A percentile compares a stretch with the other conserved stretches of the same genome.
Evolutionary conservation across 2,113 vertebrate genomes (phyloP).

Genomic region (Heptranchias perlo): DNA sequence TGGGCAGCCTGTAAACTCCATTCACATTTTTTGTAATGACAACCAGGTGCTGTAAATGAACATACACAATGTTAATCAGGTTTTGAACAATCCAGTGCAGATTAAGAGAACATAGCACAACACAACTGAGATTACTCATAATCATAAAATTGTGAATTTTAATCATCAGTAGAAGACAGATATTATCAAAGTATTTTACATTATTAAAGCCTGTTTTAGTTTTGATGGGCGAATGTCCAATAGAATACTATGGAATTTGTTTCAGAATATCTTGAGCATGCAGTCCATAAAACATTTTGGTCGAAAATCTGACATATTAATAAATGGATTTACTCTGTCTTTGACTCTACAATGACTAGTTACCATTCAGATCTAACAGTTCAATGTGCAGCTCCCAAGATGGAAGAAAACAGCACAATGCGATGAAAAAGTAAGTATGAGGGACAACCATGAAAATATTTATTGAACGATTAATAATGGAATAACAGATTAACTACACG

Average conservation of each 20-base stretch:
- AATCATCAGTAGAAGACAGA: not conserved
- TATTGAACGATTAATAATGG: slow-evolving; percentile 34
- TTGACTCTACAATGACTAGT: not conserved
- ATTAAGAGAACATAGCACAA: not conserved
- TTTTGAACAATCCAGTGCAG: slow-evolving; percentile 1
- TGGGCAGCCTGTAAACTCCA: slow-evolving; percentile 61
- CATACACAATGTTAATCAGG: slow-evolving; percentile 37
- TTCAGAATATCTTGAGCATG: not conserved
- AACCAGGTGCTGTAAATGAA: slow-evolving; percentile 68
- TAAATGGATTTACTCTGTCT: not conserved
- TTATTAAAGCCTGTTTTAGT: not conserved
- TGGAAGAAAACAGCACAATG: slow-evolving; percentile 22
- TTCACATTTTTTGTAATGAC: slow-evolving; percentile 66
- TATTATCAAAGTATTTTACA: not conserved
- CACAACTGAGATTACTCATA: not conserved
- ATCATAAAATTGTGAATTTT: not conserved
- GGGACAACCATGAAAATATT: slow-evolving; percentile 24
- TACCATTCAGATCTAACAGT: not conserved
- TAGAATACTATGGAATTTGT: not conserved
- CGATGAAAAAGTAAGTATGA: not conserved
- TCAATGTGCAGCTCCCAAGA: not conserved
- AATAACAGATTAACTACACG: slow-evolving; percentile 30
- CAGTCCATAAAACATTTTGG: too few relatives aligned
- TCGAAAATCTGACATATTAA: not conserved
- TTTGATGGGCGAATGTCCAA: not conserved